These are phyloP conservation scores for Sesamia inferens DNA, from an alignment of 2,888 invertebrate genomes.

Conservation along the genomic window DNA sequence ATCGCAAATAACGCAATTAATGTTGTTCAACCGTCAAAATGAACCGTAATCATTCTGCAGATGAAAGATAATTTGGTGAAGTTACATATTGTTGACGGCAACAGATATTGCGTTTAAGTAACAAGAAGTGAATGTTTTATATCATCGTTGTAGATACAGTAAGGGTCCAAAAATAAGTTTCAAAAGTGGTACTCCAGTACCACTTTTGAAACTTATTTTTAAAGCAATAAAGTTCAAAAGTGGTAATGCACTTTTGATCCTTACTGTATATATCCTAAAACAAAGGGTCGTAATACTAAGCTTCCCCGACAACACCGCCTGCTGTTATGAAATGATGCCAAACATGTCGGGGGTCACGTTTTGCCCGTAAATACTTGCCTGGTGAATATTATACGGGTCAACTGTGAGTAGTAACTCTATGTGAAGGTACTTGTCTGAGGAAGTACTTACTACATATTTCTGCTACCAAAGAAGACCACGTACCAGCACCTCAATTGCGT, in stretches of 20 bases:
- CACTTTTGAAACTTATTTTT: too few relatives aligned
- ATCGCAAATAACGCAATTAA: too few relatives aligned
- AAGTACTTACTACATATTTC: neutral
- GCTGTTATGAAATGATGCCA: neutral
- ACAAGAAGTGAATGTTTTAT: too few relatives aligned
- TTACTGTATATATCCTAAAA: too few relatives aligned
- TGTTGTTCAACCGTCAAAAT: too few relatives aligned
- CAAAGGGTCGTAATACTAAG: neutral
- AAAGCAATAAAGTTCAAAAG: too few relatives aligned
- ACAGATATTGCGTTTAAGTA: neutral
- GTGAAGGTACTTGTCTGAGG: neutral
- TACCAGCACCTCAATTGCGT: too few relatives aligned
- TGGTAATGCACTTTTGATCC: too few relatives aligned
- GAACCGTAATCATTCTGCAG: neutral
- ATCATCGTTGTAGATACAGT: too few relatives aligned
- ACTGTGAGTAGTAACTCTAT: neutral
- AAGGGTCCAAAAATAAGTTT: too few relatives aligned
- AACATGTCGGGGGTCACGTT: slow-evolving; percentile 8
- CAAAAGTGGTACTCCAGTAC: too few relatives aligned
- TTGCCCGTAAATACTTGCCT: slow-evolving; percentile 4
- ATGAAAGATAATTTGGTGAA: neutral
- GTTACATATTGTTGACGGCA: neutral
- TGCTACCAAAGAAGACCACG: too few relatives aligned
- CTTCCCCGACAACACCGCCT: neutral
- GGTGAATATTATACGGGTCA: slow-evolving; percentile 4